Evolutionary conservation across 2,113 vertebrate species (phyloP).

Genomic region (Hippotragus niger): DNA sequence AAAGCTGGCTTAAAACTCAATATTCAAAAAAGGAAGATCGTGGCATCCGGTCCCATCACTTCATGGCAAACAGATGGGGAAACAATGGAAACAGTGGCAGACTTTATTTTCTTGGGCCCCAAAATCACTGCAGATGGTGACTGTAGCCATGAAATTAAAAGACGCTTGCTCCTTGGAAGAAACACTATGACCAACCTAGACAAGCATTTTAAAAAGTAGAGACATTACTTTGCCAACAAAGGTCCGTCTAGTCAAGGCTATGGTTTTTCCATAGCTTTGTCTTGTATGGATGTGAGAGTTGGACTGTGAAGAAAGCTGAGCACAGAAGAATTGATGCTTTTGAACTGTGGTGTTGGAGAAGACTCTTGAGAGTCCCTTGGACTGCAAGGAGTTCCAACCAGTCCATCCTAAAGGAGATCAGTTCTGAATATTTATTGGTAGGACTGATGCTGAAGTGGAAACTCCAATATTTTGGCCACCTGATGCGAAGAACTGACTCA

Average conservation of each 20-base stretch:
- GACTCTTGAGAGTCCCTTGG: neutral
- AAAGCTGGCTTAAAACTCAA: neutral
- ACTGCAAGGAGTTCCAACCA: neutral
- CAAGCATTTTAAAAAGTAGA: neutral
- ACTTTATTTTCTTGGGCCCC: neutral
- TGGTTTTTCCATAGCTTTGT: neutral
- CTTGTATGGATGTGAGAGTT: neutral
- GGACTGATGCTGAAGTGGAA: neutral
- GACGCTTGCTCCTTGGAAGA: neutral
- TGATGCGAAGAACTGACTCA: neutral
- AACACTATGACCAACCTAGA: neutral
- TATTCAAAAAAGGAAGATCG: neutral
- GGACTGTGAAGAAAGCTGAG: neutral
- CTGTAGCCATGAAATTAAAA: neutral
- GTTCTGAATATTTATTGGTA: neutral
- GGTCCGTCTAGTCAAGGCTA: neutral
- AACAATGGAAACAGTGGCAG: neutral
- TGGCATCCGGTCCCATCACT: neutral
- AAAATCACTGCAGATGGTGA: neutral
- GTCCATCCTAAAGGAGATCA: neutral
- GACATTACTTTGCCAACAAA: neutral
- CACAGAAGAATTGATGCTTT: neutral
- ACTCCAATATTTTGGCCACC: neutral
- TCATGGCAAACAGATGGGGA: neutral
- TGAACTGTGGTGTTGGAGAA: neutral